Evolutionary conservation across 2,797 vertebrate genomes (phyloP).

Genomic region (Loriculus beryllinus): DNA sequence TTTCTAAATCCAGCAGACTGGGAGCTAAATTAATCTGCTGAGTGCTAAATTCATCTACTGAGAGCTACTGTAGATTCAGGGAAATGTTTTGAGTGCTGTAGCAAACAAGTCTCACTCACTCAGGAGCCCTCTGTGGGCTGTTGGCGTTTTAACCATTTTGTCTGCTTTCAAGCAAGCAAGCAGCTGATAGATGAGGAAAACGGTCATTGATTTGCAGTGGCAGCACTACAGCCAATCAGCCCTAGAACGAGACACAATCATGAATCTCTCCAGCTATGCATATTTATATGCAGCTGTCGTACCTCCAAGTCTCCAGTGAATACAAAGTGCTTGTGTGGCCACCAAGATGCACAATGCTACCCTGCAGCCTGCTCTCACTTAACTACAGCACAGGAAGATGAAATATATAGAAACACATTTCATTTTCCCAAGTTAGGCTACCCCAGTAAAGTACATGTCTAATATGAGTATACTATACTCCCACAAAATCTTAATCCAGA

Average conservation of each 20-base stretch:
- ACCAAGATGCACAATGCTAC: constrained; percentile 56
- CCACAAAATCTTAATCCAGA: constrained; percentile 27
- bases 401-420: constrained; percentile 6
- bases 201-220: constrained; percentile 69
- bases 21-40: constrained; percentile 70
- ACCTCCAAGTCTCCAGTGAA: constrained; percentile 66
- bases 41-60: constrained; percentile 65
- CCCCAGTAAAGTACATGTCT: background rate
- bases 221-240: constrained; percentile 62
- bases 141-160: constrained; percentile 73
- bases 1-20: constrained; percentile 64
- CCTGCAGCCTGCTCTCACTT: constrained; percentile 53
- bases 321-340: constrained; percentile 69
- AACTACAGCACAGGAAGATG: constrained; percentile 30
- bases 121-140: constrained; percentile 75
- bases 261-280: constrained; percentile 71
- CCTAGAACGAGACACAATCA: constrained; percentile 56
- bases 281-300: constrained; percentile 78
- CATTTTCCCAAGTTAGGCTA: constrained; percentile 18
- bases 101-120: constrained; percentile 67
- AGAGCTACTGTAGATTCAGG: constrained; percentile 59
- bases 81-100: constrained; percentile 40
- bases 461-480: background rate
- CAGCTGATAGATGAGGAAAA: constrained; percentile 70
- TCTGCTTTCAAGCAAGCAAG: constrained; percentile 67